Percentiles rank a stretch among this genome's conserved stretches.
These are phyloP conservation scores for Ramphastos sulfuratus DNA, from an alignment of 2,113 vertebrate species.

Conservation along the genomic window DNA sequence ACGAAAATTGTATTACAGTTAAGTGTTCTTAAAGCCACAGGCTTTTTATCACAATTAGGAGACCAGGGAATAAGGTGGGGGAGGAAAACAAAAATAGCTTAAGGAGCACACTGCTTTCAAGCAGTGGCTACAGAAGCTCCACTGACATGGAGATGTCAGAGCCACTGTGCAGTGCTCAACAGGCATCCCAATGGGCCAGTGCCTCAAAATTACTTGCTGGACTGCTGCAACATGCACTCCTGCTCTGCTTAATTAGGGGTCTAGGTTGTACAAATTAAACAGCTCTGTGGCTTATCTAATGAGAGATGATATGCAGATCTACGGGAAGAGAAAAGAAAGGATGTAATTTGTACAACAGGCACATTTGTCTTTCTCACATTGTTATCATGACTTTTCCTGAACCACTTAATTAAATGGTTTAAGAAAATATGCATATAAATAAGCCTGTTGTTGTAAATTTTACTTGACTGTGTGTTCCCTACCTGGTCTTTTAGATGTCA, in stretches of 20 bases:
- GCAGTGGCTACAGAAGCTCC: not conserved
- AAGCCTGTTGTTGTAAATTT: not conserved
- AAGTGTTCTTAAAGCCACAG: conserved; percentile 55
- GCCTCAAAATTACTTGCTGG: not conserved
- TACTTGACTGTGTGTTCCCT: not conserved
- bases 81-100: conserved; percentile 13
- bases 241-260: not conserved
- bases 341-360: not conserved
- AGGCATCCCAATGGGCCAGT: not conserved
- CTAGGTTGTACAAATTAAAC: not conserved
- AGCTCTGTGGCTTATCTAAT: not conserved
- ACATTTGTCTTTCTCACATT: not conserved
- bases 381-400: not conserved
- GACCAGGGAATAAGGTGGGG: not conserved
- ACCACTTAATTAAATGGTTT: not conserved
- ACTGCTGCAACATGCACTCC: not conserved
- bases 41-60: conserved; percentile 51
- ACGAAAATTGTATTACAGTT: conserved; percentile 56
- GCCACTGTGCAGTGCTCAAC: not conserved
- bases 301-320: not conserved
- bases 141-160: not conserved
- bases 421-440: not conserved
- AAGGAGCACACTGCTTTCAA: not conserved
- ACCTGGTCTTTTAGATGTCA: not conserved
- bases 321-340: not conserved